These are phyloP conservation scores for Cantharis rufa DNA, from an alignment of 2,888 invertebrate genomes.

Conservation along the genomic window DNA sequence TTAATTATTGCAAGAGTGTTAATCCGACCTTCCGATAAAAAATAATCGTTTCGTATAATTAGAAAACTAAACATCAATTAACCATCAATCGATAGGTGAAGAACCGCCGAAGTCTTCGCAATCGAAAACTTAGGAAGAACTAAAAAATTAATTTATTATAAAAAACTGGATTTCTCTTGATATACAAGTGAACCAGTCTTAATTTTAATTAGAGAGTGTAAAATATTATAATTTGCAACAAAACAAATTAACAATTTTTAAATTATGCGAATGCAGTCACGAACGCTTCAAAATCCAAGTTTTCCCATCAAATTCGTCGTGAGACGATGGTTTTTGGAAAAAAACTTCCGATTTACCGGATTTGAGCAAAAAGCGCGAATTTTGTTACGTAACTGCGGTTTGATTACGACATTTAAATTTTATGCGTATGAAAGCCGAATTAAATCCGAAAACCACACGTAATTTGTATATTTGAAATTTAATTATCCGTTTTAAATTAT, in stretches of 20 bases:
- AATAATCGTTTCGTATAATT: background rate
- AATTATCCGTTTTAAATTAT: background rate
- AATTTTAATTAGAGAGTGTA: background rate
- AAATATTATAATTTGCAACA: background rate
- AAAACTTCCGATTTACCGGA: background rate
- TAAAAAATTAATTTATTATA: background rate
- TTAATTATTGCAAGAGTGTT: background rate
- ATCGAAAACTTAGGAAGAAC: background rate
- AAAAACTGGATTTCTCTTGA: background rate
- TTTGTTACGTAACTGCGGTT: background rate
- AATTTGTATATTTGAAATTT: background rate
- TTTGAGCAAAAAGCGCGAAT: background rate
- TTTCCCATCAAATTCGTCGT: background rate
- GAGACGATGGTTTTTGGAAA: background rate
- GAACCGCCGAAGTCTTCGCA: background rate
- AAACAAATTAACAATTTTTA: background rate
- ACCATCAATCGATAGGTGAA: background rate
- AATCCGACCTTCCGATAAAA: background rate
- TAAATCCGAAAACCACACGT: background rate
- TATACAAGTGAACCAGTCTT: background rate
- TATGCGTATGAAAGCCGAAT: background rate
- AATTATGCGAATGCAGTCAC: background rate
- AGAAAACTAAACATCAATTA: background rate
- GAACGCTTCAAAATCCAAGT: background rate
- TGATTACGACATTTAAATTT: background rate